Conservation (phyloP, 92 coral and sea anemone genomes). For the Porites divaricata region DNA sequence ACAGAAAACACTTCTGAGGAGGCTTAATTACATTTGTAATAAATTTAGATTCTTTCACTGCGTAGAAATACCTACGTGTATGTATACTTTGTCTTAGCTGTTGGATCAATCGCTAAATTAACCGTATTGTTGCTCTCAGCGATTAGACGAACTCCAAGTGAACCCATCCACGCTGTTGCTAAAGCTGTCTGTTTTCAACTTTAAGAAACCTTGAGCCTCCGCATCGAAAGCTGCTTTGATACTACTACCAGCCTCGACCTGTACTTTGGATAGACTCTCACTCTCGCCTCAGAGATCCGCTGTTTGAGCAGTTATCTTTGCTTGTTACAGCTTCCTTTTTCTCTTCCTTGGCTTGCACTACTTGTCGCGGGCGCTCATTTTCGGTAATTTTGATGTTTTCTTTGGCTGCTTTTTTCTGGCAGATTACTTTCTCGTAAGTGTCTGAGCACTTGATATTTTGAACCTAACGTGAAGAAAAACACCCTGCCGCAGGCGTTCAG, state of each 20-base stretch:
- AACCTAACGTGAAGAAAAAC: not conserved
- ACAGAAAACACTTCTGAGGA: no score
- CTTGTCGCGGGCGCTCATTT: conserved; percentile 81
- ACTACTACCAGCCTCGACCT: conserved; percentile 72
- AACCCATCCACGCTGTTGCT: conserved; percentile 69
- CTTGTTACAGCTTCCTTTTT: conserved; percentile 79
- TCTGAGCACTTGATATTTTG: conserved; percentile 65
- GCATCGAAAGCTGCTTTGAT: conserved; percentile 71
- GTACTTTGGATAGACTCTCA: conserved; percentile 62
- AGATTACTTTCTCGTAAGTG: conserved; percentile 75
- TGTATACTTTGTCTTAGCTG: conserved; percentile 91
- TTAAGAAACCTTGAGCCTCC: conserved; percentile 66
- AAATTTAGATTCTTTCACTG: not conserved
- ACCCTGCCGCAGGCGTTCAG: no score
- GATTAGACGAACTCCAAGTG: conserved; percentile 76
- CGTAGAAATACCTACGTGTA: conserved; percentile 14
- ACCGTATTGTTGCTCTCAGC: conserved; percentile 73
- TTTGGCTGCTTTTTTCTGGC: conserved; percentile 85
- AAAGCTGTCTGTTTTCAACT: conserved; percentile 59
- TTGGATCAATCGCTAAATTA: conserved; percentile 82
- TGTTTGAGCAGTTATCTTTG: conserved; percentile 65
- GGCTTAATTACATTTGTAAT: no score
- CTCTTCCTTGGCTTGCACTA: conserved; percentile 70
- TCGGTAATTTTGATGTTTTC: conserved; percentile 83
- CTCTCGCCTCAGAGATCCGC: conserved; percentile 78